phyloP scores from a whole-genome alignment of 92 coral and sea anemone genomes.

The Porites evermanni region DNA sequence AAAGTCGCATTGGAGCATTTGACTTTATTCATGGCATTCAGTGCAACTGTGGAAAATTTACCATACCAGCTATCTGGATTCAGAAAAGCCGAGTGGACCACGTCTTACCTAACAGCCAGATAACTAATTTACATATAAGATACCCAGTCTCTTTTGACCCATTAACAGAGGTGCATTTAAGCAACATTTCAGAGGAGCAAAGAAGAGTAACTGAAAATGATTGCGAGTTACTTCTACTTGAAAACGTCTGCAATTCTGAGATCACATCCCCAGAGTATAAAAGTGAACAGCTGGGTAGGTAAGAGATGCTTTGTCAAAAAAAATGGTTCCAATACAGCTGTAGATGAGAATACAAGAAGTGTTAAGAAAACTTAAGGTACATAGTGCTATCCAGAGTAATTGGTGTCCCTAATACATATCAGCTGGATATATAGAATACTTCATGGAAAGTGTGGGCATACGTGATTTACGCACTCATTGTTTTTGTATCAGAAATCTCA shows the following conservation, averaged over 20 bases:
- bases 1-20: constrained; percentile 90
- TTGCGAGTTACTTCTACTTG: neutral
- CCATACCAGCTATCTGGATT: constrained; percentile 93
- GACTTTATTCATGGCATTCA: constrained; percentile 83
- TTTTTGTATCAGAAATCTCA: too few relatives aligned
- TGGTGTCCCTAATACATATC: too few relatives aligned
- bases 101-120: constrained; percentile 1
- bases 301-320: neutral
- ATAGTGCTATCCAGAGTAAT: too few relatives aligned
- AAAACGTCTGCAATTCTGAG: neutral
- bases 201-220: neutral
- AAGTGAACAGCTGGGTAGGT: constrained; percentile 23
- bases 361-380: too few relatives aligned
- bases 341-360: too few relatives aligned
- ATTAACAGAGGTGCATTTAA: neutral
- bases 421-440: too few relatives aligned
- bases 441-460: too few relatives aligned
- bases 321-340: neutral
- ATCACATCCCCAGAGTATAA: neutral
- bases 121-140: constrained; percentile 14
- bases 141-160: neutral
- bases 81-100: constrained; percentile 90
- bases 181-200: neutral
- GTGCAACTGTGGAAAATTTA: constrained; percentile 82
- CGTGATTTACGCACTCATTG: too few relatives aligned